Conservation (phyloP, 1,140 invertebrate genomes). For the Drosophila biarmipes region DNA sequence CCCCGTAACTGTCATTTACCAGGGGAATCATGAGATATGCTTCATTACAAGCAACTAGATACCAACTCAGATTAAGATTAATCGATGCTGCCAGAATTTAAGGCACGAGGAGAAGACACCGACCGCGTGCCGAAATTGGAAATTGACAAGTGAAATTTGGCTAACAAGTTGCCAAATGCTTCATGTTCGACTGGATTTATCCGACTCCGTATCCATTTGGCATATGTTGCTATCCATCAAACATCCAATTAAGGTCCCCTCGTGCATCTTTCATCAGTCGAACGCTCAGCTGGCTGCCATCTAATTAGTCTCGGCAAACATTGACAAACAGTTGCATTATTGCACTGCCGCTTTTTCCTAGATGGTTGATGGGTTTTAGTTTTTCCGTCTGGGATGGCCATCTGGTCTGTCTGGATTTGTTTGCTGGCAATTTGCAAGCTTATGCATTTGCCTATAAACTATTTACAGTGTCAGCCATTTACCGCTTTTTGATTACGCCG, state of each 20-base stretch:
- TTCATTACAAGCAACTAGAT: conserved; percentile 9
- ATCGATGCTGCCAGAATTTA: conserved; percentile 24
- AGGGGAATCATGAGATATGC: conserved; percentile 19
- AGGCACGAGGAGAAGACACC: background rate
- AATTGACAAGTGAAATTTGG: conserved; percentile 34
- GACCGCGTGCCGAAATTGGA: background rate
- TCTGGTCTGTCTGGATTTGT: conserved; percentile 37
- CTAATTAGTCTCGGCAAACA: conserved; percentile 71
- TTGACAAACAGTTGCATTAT: conserved; percentile 71
- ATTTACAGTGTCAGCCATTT: conserved; percentile 78
- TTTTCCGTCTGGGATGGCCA: conserved; percentile 19
- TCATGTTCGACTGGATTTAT: conserved; percentile 10
- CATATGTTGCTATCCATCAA: conserved; percentile 52
- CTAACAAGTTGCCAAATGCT: conserved; percentile 24
- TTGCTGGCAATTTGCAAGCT: conserved; percentile 62
- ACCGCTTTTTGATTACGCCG: conserved; percentile 81
- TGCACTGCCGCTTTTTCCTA: conserved; percentile 40
- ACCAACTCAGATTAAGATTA: conserved; percentile 33
- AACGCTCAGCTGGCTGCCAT: conserved; percentile 41
- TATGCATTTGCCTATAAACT: conserved; percentile 73
- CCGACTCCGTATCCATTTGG: conserved; percentile 14
- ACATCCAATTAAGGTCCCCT: conserved; percentile 57
- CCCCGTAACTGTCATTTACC: conserved; percentile 5
- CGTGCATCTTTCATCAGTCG: conserved; percentile 58
- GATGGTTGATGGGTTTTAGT: conserved; percentile 1